Percentiles rank a stretch among this genome's conserved stretches.
phyloP scores from a whole-genome alignment of 2,113 vertebrate genomes.

The Myrmecophaga tridactyla region DNA sequence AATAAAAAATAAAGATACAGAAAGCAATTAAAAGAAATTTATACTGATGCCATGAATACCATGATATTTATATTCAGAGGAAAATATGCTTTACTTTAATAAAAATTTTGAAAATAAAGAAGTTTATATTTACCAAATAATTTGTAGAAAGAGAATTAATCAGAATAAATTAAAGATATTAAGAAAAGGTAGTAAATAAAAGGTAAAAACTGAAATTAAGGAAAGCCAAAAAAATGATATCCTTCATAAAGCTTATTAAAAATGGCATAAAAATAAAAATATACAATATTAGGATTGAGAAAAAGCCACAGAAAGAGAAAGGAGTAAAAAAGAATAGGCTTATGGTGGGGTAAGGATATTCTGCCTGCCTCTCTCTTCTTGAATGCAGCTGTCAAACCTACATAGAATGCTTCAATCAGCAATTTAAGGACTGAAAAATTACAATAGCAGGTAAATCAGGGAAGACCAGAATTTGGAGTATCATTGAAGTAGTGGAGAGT shows the following conservation, averaged over 20 bases:
- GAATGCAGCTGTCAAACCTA: neutral
- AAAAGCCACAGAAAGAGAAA: neutral
- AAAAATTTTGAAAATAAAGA: neutral
- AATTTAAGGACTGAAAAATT: neutral
- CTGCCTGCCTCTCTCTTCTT: neutral
- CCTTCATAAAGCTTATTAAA: neutral
- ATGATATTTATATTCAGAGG: neutral
- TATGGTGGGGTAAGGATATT: too few relatives aligned
- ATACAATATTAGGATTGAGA: neutral
- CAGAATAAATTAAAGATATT: neutral
- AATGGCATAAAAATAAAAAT: neutral
- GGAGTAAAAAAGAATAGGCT: too few relatives aligned
- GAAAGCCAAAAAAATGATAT: neutral
- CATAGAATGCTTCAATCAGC: neutral
- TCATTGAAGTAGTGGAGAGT: neutral
- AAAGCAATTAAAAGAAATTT: neutral
- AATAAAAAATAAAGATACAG: neutral
- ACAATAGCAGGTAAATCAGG: neutral
- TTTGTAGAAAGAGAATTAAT: neutral
- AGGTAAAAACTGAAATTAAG: neutral
- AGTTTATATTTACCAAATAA: neutral
- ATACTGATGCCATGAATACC: neutral
- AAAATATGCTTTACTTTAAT: neutral
- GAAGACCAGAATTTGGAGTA: neutral
- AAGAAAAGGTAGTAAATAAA: neutral